These are phyloP conservation scores for Lissocephala sabroskyi DNA, from an alignment of 2,888 invertebrate species.

Conservation along the genomic window DNA sequence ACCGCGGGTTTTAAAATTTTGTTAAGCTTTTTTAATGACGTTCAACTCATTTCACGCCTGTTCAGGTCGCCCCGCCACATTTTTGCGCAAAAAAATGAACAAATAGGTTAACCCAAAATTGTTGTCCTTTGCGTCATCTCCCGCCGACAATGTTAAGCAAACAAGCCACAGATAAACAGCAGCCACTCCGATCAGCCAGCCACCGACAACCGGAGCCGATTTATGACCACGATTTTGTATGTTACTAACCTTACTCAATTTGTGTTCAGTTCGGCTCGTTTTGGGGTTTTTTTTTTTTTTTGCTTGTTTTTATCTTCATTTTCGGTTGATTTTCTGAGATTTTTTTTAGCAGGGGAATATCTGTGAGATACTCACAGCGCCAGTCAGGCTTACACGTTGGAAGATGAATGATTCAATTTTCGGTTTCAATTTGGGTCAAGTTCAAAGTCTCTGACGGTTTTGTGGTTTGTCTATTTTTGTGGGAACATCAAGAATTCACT, in stretches of 20 bases:
- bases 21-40: slow-evolving; percentile 4
- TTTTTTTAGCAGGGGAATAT: slow-evolving; percentile 28
- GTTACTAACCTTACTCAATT: slow-evolving; percentile 63
- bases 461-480: no score
- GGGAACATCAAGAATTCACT: no score
- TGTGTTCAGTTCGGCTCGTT: slow-evolving; percentile 23
- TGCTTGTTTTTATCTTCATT: slow-evolving; percentile 44
- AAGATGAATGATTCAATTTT: no score
- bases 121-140: slow-evolving; percentile 58
- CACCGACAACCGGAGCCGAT: slow-evolving; percentile 35
- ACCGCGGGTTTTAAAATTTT: background rate
- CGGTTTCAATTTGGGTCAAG: no score
- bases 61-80: slow-evolving; percentile 6
- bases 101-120: slow-evolving; percentile 13
- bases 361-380: slow-evolving; percentile 41
- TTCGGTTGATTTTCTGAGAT: slow-evolving; percentile 54
- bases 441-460: no score
- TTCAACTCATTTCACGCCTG: slow-evolving; percentile 2
- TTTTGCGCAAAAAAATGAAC: slow-evolving; percentile 6
- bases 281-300: slow-evolving; percentile 18
- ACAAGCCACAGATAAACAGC: slow-evolving; percentile 15
- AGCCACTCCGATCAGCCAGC: slow-evolving; percentile 11
- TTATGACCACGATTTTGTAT: slow-evolving; percentile 57
- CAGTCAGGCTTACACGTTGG: no score
- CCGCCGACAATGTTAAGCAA: slow-evolving; percentile 53